These are phyloP conservation scores for Calcarius ornatus DNA, from an alignment of 2,113 vertebrate species.

Conservation along the genomic window DNA sequence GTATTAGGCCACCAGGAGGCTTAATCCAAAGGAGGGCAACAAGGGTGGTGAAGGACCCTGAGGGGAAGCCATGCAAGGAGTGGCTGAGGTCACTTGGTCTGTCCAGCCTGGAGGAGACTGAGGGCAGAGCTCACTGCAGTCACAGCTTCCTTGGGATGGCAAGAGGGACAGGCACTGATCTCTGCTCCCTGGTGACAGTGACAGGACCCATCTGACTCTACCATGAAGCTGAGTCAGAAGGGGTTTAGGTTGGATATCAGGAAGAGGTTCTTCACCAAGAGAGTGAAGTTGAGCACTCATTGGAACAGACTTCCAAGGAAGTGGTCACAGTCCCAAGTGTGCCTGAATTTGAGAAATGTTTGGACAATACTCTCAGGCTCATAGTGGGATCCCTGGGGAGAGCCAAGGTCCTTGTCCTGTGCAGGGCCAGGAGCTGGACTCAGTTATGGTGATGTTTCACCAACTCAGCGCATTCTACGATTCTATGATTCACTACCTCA, in stretches of 20 bases:
- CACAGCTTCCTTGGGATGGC: rapidly evolving
- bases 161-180: background rate
- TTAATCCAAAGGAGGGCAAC: background rate
- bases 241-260: background rate
- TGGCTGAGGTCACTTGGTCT: rapidly evolving
- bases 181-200: background rate
- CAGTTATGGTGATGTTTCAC: background rate
- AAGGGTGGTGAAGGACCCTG: rapidly evolving
- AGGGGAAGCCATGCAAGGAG: rapidly evolving
- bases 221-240: background rate
- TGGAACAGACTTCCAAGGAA: background rate
- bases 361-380: too few relatives aligned
- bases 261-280: background rate
- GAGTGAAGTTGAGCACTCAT: background rate
- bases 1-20: background rate
- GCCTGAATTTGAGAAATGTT: background rate
- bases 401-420: background rate
- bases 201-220: rapidly evolving
- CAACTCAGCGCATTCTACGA: background rate
- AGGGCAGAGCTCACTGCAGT: background rate
- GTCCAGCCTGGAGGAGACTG: background rate
- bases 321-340: background rate
- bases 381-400: background rate
- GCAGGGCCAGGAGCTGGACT: background rate
- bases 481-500: rapidly evolving